Evolutionary conservation across 2,113 vertebrate genomes (phyloP), one percentile per base, ranked within the genome.

Genomic region (Globicephala melas): DNA sequence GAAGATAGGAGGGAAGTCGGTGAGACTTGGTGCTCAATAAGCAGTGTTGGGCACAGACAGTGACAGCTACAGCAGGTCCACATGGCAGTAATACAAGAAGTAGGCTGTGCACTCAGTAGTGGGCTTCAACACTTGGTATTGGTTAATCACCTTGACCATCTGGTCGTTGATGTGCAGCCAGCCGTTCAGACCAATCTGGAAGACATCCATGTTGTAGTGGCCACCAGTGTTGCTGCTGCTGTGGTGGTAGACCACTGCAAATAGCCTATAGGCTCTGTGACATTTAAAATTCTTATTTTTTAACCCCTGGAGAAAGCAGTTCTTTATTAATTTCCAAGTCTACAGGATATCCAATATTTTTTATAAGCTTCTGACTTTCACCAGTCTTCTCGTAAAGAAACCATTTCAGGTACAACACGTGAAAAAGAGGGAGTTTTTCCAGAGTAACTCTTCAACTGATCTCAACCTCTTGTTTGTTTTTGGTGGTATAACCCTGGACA

Each of bases 151-250:
- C 97, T 99, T 99, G 97, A 99, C 99, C 1, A 98, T 96, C 98
- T 99, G 99, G 99, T 99, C 99, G 11, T 99, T 99, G n/a, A 99
- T 99, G 98, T 99, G 99, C 98, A 99, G 98, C 99, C 99, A 99
- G 98, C 99, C 99, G 1, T 99, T 99, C 3, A 99, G 99, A 53
- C 99, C 99, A 13, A 99, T 99, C 98, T 99, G 99, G 99, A 99
- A 99, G 99, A 99, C 99, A 91, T 99, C 99, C 38, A 99, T 99
- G 96, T 99, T 99, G 99, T 99, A 99, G 94, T 99, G 99, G 92
- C 99, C 99, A 26, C 99, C 99, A 12, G 99, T 99, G 0, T 99
- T 99, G 10, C 99, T 99, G 99, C 99, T 99, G 97, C 99, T 99
- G 33, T 99, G 99, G 98, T 99, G 99, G 98, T 99, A 99, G 97